Evolutionary conservation across 2,797 vertebrate genomes (phyloP).

Genomic region (Myiothlypis coronata): DNA sequence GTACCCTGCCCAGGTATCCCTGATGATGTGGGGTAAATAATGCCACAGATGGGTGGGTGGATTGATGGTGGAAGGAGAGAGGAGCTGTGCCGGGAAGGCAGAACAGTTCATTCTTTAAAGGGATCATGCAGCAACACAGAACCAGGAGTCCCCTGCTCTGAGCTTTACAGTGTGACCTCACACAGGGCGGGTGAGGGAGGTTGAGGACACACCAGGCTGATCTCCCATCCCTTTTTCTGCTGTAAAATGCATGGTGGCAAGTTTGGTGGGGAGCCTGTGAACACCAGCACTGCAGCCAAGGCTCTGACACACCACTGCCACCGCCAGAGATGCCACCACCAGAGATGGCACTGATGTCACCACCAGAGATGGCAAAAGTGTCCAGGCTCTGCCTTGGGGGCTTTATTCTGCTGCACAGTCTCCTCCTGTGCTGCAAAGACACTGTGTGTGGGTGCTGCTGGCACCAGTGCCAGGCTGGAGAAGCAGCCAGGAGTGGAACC

Average conservation of each 20-base stretch:
- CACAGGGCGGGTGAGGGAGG: neutral
- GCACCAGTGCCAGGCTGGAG: neutral
- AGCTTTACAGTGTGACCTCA: neutral
- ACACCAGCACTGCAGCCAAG: accelerated
- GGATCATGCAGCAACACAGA: neutral
- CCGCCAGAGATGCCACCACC: neutral
- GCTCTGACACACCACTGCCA: neutral
- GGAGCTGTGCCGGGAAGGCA: neutral
- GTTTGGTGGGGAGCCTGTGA: neutral
- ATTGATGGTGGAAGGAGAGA: neutral
- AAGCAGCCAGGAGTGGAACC: neutral
- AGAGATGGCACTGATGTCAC: neutral
- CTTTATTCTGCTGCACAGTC: neutral
- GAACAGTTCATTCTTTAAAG: neutral
- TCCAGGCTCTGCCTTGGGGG: accelerated
- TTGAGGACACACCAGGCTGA: neutral
- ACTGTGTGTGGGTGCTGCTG: neutral
- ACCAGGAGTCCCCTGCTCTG: neutral
- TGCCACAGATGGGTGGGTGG: neutral
- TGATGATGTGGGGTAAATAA: accelerated
- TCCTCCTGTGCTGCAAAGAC: neutral
- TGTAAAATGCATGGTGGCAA: accelerated
- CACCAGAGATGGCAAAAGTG: neutral
- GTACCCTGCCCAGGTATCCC: too few species aligned
- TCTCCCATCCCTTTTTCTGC: neutral